Conservation (phyloP, 2,888 invertebrate genomes). For the Meteorus colon region DNA sequence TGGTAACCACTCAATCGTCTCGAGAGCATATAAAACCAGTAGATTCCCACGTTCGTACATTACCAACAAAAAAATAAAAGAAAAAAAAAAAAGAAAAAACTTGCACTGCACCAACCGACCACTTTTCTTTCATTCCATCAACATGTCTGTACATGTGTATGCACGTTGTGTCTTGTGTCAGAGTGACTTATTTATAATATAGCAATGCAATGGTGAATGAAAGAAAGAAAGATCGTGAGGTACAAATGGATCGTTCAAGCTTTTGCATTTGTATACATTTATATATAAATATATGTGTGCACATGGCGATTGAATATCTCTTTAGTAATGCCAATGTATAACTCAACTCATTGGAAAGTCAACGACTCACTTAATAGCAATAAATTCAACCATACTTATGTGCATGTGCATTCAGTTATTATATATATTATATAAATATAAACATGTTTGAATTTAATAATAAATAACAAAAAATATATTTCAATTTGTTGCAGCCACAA, state of each 20-base stretch:
- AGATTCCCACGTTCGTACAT: slow-evolving; percentile 33
- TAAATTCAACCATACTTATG: background rate
- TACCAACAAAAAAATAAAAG: slow-evolving; percentile 6
- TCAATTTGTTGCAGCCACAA: slow-evolving; percentile 77
- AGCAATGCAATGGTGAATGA: background rate
- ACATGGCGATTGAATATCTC: slow-evolving; percentile 8
- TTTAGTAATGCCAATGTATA: slow-evolving; percentile 14
- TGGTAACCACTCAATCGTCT: slow-evolving; percentile 33
- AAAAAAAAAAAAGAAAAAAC: slow-evolving; percentile 8
- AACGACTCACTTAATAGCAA: slow-evolving; percentile 19
- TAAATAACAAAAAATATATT: background rate
- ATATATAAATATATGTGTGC: background rate
- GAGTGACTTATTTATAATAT: slow-evolving; percentile 18
- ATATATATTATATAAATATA: background rate
- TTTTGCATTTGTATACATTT: background rate
- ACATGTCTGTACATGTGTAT: slow-evolving; percentile 14
- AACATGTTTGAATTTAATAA: background rate
- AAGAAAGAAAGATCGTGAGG: background rate
- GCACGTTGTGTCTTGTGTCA: slow-evolving; percentile 23
- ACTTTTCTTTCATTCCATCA: slow-evolving; percentile 29
- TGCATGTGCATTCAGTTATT: background rate
- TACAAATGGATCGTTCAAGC: slow-evolving; percentile 7
- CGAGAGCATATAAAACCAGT: slow-evolving; percentile 28
- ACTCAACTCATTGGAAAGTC: slow-evolving; percentile 35
- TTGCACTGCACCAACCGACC: background rate